phyloP scores from a whole-genome alignment of 2,113 vertebrate genomes.

The Nibea coibor region DNA sequence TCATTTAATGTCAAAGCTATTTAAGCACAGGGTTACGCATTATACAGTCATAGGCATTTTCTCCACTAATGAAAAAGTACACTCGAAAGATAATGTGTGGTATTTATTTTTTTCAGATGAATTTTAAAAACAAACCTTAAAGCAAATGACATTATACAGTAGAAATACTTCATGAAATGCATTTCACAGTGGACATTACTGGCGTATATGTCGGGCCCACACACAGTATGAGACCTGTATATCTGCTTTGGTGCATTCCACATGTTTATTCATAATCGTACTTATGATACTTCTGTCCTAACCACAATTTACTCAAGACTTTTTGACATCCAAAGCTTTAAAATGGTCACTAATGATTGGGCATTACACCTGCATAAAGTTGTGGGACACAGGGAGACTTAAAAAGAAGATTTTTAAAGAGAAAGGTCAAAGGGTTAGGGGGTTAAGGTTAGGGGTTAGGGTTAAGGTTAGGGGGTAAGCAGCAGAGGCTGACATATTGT shows the following conservation, averaged over 20 bases:
- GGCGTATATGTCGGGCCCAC: no score
- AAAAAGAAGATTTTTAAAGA: not conserved
- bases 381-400: not conserved
- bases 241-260: not conserved
- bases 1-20: slow-evolving; percentile 62
- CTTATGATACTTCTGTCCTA: no score
- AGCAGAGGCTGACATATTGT: not conserved
- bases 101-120: not conserved
- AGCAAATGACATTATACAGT: not conserved
- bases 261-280: not conserved
- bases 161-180: not conserved
- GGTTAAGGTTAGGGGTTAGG: no score
- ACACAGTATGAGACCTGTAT: not conserved
- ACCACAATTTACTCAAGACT: not conserved
- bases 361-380: not conserved
- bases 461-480: not conserved
- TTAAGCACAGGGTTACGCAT: slow-evolving; percentile 32
- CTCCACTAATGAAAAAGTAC: slow-evolving; percentile 6
- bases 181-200: not conserved
- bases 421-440: not conserved
- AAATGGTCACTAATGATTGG: not conserved
- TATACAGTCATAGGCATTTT: slow-evolving; percentile 27
- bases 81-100: not conserved
- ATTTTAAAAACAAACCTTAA: slow-evolving; percentile 17
- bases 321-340: not conserved